phyloP scores from a whole-genome alignment of 2,113 vertebrate genomes.

The Sinocyclocheilus grahami region DNA sequence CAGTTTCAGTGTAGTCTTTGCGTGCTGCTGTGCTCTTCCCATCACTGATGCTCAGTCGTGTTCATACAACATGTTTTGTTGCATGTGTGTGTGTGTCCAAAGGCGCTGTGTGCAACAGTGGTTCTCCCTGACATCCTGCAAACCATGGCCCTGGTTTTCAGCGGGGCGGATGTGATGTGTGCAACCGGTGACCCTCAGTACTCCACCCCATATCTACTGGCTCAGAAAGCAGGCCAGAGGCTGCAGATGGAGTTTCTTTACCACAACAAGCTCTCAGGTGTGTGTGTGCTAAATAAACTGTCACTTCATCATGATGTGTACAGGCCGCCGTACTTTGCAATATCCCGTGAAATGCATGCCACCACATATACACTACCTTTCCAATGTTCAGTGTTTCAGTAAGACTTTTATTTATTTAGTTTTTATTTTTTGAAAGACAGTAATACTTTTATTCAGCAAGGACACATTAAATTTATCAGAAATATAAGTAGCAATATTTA shows the following conservation, averaged over 20 bases:
- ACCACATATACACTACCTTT: not conserved
- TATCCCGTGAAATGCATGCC: not conserved
- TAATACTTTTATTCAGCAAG: not conserved
- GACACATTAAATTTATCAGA: not conserved
- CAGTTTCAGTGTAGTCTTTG: conserved; percentile 12
- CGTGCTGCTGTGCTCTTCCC: conserved; percentile 4
- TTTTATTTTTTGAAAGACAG: not conserved
- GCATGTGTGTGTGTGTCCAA: conserved; percentile 24
- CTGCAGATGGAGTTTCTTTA: conserved; percentile 97
- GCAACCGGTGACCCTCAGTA: conserved; percentile 85
- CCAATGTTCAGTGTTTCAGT: not conserved
- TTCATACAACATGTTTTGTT: not conserved
- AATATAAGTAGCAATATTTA: no score
- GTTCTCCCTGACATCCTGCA: conserved; percentile 83
- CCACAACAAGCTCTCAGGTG: conserved; percentile 94
- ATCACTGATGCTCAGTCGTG: conserved; percentile 1
- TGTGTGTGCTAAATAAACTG: not conserved
- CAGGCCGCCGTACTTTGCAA: not conserved
- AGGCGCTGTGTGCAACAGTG: conserved; percentile 90
- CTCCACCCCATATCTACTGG: conserved; percentile 90
- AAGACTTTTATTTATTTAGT: not conserved
- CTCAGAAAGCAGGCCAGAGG: conserved; percentile 88
- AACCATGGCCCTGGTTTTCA: conserved; percentile 90
- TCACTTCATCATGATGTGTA: not conserved
- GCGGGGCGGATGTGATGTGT: conserved; percentile 93